Base-by-base conservation (phyloP, 2,888 invertebrate species). In the Lepetodrilus schrolli region DNA sequence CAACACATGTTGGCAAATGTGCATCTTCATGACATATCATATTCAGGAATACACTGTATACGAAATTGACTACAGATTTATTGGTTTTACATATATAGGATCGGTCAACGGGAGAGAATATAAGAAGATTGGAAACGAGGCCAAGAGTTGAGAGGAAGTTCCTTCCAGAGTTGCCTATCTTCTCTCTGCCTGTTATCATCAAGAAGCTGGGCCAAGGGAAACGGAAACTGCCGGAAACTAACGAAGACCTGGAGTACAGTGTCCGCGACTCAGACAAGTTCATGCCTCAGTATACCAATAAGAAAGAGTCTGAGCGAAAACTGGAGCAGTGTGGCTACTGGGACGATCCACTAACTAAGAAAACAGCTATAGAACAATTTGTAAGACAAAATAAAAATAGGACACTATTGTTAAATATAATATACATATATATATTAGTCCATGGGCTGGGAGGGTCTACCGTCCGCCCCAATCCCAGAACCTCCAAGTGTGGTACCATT, bases 291-390 rank as follows among this genome's bases (percentile, higher is more conserved):
- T 83, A 83, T 65, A 36, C 77, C 7, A 66, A 79, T 66, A 83
- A 83, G 74, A 83, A 82, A 30, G 69, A 74, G 7, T 79, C 81
- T 20, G 83, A 83, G 65, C 74, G 77, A 13, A 75, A 76, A 49
- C 74, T 83, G 2, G 80, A 83, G 20, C 80, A 82, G 8, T 79
- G 82, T 51, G 81, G 82, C 47, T 82, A 80, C 73, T 80, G 83
- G 81, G 79, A 66, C 21, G 66, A 66, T 13, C 58, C 58, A 17
- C 20, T 21, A 21, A 8, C 23, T 7, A 58, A 58, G 34, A 58
- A 58, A 30, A 58, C 58, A 21, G 66, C 66, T 2, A 20, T 38
- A 10, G 58, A 66, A 23, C 36, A 23, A 21, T 38, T 37, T 37
- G 66, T 38, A 37, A 38, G 38, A n/a, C n/a, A n/a, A n/a, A n/a